Evolutionary conservation across 2,888 invertebrate species (phyloP).

Genomic region (Mimumesa dahlbomi): DNA sequence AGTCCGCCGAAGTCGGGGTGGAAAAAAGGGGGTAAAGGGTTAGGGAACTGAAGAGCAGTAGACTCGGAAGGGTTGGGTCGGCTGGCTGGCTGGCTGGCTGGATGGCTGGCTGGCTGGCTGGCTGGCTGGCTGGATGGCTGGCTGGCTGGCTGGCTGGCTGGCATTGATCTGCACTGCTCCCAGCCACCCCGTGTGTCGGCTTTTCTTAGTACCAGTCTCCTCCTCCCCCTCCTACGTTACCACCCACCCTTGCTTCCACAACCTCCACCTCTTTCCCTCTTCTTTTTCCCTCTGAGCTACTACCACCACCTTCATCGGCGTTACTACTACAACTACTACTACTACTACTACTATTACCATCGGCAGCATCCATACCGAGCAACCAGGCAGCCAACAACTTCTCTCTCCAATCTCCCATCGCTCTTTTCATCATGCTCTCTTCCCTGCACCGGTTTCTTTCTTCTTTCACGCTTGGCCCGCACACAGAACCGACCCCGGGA

Average conservation of each 20-base stretch:
- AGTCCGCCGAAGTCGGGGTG: conserved; percentile 64
- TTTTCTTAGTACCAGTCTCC: conserved; percentile 71
- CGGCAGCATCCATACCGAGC: conserved; percentile 19
- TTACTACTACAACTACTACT: conserved; percentile 40
- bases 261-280: conserved; percentile 56
- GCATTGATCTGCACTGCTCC: conserved; percentile 73
- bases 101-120: conserved; percentile 56
- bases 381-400: conserved; percentile 50
- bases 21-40: conserved; percentile 66
- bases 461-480: conserved; percentile 66
- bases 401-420: conserved; percentile 60
- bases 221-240: conserved; percentile 46
- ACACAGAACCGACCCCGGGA: conserved; percentile 58
- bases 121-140: conserved; percentile 57
- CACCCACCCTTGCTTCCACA: conserved; percentile 54
- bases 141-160: conserved; percentile 55
- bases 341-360: conserved; percentile 33
- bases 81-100: conserved; percentile 59
- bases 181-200: conserved; percentile 71
- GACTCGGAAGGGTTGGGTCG: conserved; percentile 69
- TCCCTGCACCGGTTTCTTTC: conserved; percentile 63
- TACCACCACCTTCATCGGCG: conserved; percentile 52
- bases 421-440: conserved; percentile 68
- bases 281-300: conserved; percentile 63
- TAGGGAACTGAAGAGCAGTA: conserved; percentile 68